phyloP scores from a whole-genome alignment of 2,888 invertebrate species.

The Hyalella azteca region DNA sequence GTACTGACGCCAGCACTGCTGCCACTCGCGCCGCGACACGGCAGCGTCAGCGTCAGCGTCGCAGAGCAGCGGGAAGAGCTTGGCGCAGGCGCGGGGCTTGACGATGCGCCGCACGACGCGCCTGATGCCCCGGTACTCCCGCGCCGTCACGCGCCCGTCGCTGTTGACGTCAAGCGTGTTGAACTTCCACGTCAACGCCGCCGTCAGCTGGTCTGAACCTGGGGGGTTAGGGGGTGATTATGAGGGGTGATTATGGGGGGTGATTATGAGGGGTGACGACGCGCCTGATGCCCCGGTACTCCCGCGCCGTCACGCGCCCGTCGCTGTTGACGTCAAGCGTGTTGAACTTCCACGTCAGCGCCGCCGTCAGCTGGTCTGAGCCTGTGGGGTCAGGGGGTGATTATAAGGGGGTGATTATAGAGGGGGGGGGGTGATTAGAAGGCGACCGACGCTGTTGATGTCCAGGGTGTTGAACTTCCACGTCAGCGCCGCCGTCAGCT shows the following conservation, averaged over 20 bases:
- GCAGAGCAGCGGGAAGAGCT: conserved; percentile 46
- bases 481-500: conserved; percentile 35
- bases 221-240: neutral
- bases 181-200: conserved; percentile 48
- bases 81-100: conserved; percentile 48
- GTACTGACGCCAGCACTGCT: conserved; percentile 47
- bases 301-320: conserved; percentile 39
- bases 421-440: too few relatives aligned
- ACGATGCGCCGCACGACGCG: conserved; percentile 40
- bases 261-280: conserved; percentile 32
- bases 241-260: neutral
- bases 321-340: conserved; percentile 43
- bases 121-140: conserved; percentile 42
- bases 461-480: conserved; percentile 48
- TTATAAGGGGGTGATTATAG: too few relatives aligned
- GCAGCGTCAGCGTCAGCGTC: conserved; percentile 38
- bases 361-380: conserved; percentile 23
- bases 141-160: conserved; percentile 39
- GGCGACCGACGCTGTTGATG: conserved; percentile 37
- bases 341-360: conserved; percentile 46
- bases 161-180: conserved; percentile 40
- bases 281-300: conserved; percentile 39
- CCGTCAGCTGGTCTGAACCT: neutral
- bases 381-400: too few relatives aligned
- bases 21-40: conserved; percentile 44